Evolutionary conservation across 2,888 invertebrate genomes (phyloP), one percentile per base, ranked within the genome.

Genomic region (Antitype chi): DNA sequence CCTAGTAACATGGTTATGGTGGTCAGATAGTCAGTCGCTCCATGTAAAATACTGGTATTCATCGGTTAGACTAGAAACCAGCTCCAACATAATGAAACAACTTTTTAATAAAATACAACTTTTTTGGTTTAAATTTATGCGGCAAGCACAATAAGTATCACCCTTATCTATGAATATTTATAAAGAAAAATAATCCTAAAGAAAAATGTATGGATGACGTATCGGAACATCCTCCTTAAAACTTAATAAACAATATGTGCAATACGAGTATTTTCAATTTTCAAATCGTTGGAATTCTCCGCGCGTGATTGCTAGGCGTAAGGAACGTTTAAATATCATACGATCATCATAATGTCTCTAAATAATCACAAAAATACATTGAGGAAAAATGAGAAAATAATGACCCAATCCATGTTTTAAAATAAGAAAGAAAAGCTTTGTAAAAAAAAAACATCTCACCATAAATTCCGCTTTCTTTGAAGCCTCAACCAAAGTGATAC

Each of bases 401-500:
- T 4, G 9, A 47, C 17, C 49, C 49, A n/a, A 23, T 53, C 23
- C 23, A n/a, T 23, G 8, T 13, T 49, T 23, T 13, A 13, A 20
- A 11, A 25, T 0, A 23, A 15, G 0, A 25, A 64, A 23, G 23
- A 63, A 25, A 49, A 0, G 23, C 2, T 8, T 15, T 17, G 9
- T 20, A 64, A 66, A 47, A 28, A n/a, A 11, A 15, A 43, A 43
- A 70, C 13, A 17, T 4, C 20, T 17, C 5, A 11, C 9, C 2
- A 23, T 55, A 20, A 6, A 60, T 32, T n/a, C 63, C 83, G 82
- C 76, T 59, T 17, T 20, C 2, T 77, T 77, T 7, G n/a, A 38
- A 70, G 80, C 86, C 84, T 63, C 62, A 68, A 73, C 80, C 87
- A 85, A 53, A 89, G 88, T 86, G 84, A 70, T 78, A 82, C 74